Evolutionary conservation across 1,140 invertebrate genomes (phyloP), one percentile per base, ranked within the genome.

Genomic region (Musca domestica): DNA sequence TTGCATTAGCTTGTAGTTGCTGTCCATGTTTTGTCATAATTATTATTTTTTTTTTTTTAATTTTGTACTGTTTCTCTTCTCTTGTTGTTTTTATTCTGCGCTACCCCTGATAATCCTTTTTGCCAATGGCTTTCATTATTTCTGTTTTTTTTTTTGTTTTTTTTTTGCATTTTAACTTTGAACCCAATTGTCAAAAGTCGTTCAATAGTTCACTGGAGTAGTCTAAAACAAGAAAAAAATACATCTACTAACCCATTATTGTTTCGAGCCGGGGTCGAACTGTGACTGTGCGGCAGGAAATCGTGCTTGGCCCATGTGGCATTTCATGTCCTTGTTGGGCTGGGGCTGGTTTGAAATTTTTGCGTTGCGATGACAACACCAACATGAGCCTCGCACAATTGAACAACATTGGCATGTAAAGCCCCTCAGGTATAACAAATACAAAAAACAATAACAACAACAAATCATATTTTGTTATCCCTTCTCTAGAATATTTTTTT

Each of bases 191-290:
- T 27, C 3, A n/a, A 56, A 56, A 27, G 15, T 56, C 52, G 52
- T 56, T 56, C 52, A 56, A 56, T 56, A 56, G 52, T 34, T 61
- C 56, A 61, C 27, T 41, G 34, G 56, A 61, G 56, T 34, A 17
- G 30, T 30, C 56, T 34, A 15, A 41, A 61, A 61, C n/a, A 61
- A 41, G n/a, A n/a, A n/a, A n/a, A n/a, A n/a, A n/a, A n/a, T n/a
- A n/a, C n/a, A 56, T 56, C 27, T 56, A n/a, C 41, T 61, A 61
- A 61, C 56, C 56, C 41, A 41, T 34, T 61, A 61, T 61, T 61
- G 34, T n/a, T 7, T 58, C 27, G 27, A 30, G 9, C 27, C 3
- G 3, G 3, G 3, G 27, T 9, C 5, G 34, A 7, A 41, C 2
- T 5, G 34, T 41, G 12, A 5, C 5, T 5, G 10, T n/a, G n/a